Percentiles rank a stretch among this genome's conserved stretches.
phyloP scores from a whole-genome alignment of 2,113 vertebrate species.

The Acanthisitta chloris region DNA sequence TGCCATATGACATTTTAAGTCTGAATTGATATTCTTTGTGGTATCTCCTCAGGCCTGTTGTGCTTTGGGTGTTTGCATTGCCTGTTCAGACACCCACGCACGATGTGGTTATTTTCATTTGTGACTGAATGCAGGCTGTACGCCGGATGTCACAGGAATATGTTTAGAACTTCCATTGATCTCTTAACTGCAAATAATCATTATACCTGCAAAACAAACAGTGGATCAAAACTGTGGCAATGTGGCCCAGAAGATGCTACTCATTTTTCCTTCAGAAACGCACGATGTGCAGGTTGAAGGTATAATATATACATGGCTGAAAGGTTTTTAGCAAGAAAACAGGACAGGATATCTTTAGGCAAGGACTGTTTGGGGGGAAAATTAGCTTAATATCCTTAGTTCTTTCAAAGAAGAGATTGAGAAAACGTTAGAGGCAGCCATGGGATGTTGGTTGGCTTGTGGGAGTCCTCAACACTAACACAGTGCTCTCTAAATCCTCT shows the following conservation, averaged over 20 bases:
- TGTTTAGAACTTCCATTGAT: slow-evolving; percentile 64
- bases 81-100: not conserved
- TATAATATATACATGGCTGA: not conserved
- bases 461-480: not conserved
- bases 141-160: slow-evolving; percentile 18
- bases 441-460: not conserved
- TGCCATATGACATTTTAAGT: slow-evolving; percentile 33
- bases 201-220: slow-evolving; percentile 50
- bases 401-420: not conserved
- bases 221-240: slow-evolving; percentile 25
- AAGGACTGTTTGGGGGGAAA: not conserved
- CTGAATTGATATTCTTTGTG: slow-evolving; percentile 33
- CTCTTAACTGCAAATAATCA: slow-evolving; percentile 59
- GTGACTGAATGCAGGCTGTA: not conserved
- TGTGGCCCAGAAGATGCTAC: not conserved
- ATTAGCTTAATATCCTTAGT: not conserved
- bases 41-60: slow-evolving; percentile 17
- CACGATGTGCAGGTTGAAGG: not conserved
- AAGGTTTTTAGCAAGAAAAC: slow-evolving; percentile 25
- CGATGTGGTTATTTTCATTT: slow-evolving; percentile 29
- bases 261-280: slow-evolving; percentile 12
- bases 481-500: not conserved
- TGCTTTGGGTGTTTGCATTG: not conserved
- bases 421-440: not conserved
- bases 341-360: not conserved